Conservation (phyloP, 2,113 vertebrate genomes). For the Siphamia tubifer region DNA sequence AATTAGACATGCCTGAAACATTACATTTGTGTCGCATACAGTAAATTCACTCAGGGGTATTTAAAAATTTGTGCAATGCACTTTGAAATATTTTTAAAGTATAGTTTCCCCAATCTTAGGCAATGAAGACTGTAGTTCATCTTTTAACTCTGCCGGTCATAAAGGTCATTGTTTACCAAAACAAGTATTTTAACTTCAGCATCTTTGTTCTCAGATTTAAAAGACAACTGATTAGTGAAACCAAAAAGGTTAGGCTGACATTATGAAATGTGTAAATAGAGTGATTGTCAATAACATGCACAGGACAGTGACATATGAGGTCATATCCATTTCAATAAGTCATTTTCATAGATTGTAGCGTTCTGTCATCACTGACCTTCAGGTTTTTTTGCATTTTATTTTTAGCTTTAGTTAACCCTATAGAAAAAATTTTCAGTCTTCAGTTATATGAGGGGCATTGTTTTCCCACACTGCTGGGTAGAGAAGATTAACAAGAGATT, state of each 20-base stretch:
- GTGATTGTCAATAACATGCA: not conserved
- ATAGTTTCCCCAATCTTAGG: constrained; percentile 37
- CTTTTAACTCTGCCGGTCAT: not conserved
- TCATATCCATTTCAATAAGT: not conserved
- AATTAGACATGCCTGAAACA: not conserved
- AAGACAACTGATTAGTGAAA: not conserved
- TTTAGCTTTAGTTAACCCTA: constrained; percentile 21
- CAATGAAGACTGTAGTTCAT: constrained; percentile 30
- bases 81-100: constrained; percentile 20
- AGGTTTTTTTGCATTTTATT: constrained; percentile 29
- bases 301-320: not conserved
- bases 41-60: constrained; percentile 13
- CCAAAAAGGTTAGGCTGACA: not conserved
- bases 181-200: not conserved
- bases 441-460: constrained; percentile 25
- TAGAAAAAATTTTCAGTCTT: not conserved
- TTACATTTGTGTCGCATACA: not conserved
- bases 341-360: constrained; percentile 34
- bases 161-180: not conserved
- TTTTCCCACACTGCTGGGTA: not conserved
- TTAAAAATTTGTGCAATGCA: constrained; percentile 41
- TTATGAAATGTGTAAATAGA: not conserved
- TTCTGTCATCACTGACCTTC: not conserved
- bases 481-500: constrained; percentile 34
- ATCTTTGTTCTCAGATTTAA: not conserved